These are phyloP conservation scores for Oostethus manadensis DNA, from an alignment of 2,113 vertebrate species.

Conservation along the genomic window DNA sequence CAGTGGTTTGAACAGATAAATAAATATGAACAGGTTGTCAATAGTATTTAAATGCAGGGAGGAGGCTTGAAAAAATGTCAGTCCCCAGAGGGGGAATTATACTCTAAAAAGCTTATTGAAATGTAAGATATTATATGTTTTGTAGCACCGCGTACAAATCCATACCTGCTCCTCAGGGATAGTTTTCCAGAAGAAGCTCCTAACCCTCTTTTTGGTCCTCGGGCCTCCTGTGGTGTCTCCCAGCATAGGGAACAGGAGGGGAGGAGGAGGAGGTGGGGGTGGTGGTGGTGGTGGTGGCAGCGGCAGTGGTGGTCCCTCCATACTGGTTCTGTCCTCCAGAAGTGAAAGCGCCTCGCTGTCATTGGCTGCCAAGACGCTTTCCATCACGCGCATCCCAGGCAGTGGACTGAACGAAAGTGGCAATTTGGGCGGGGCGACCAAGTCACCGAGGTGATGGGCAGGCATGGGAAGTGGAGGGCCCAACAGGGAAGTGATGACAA, in stretches of 20 bases:
- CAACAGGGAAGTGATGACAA: neutral
- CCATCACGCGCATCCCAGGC: slow-evolving; percentile 86
- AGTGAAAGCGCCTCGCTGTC: slow-evolving; percentile 32
- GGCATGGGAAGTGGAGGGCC: slow-evolving; percentile 5
- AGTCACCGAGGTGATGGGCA: neutral
- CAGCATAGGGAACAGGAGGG: slow-evolving; percentile 52
- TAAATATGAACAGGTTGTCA: too few species aligned
- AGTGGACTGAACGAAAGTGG: slow-evolving; percentile 30
- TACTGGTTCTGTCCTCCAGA: neutral
- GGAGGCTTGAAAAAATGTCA: too few species aligned
- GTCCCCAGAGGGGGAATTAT: neutral
- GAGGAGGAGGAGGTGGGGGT: slow-evolving; percentile 53
- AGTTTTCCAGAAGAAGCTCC: slow-evolving; percentile 93
- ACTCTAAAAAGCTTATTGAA: neutral
- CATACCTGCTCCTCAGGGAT: slow-evolving; percentile 84
- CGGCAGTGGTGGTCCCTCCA: slow-evolving; percentile 1
- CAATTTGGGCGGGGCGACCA: neutral
- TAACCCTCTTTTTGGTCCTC: slow-evolving; percentile 78
- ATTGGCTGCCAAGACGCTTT: slow-evolving; percentile 77
- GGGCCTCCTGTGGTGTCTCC: slow-evolving; percentile 46
- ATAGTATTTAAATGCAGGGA: too few species aligned
- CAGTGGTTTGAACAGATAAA: too few species aligned
- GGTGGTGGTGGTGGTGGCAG: slow-evolving; percentile 34
- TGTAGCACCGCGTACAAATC: neutral
- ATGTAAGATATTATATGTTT: too few species aligned